Percentiles rank a stretch among this genome's conserved stretches.
Evolutionary conservation across 2,113 vertebrate genomes (phyloP).

Genomic region (Perccottus glenii): DNA sequence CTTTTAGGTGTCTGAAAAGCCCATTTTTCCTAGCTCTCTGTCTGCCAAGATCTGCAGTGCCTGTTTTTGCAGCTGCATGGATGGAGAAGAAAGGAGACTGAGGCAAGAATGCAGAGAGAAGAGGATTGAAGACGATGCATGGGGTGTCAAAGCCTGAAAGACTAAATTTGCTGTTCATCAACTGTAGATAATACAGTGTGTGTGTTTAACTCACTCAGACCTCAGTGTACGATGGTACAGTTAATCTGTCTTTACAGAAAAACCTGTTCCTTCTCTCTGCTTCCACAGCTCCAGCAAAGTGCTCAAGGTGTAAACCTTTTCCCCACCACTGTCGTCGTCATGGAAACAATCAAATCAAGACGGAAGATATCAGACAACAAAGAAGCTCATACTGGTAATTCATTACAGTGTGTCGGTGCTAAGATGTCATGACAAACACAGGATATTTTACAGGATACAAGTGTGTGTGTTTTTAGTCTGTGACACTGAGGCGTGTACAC

Average conservation of each 20-base stretch:
- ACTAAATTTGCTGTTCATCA: slow-evolving; percentile 17
- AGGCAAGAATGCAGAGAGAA: slow-evolving; percentile 39
- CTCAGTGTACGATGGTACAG: no score
- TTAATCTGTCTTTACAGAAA: neutral
- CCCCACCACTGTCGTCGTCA: slow-evolving; percentile 66
- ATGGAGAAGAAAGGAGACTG: slow-evolving; percentile 56
- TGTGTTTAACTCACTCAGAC: slow-evolving; percentile 15
- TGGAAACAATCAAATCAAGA: slow-evolving; percentile 62
- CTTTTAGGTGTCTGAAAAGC: slow-evolving; percentile 67
- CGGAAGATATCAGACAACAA: slow-evolving; percentile 7
- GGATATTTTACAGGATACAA: neutral
- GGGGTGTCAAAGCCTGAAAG: neutral
- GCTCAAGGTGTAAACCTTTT: slow-evolving; percentile 57
- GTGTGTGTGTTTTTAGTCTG: slow-evolving; percentile 28
- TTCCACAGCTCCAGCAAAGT: slow-evolving; percentile 43
- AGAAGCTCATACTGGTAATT: neutral
- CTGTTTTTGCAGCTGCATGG: slow-evolving; percentile 79
- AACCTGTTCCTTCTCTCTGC: slow-evolving; percentile 29
- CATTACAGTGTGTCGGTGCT: no score
- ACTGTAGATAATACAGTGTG: slow-evolving; percentile 16
- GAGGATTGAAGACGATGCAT: neutral
- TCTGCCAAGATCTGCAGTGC: slow-evolving; percentile 62
- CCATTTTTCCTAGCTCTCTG: slow-evolving; percentile 51
- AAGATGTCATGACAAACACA: no score
- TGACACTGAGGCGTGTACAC: slow-evolving; percentile 66